Evolutionary conservation across 2,888 invertebrate species (phyloP), one percentile per base, ranked within the genome.

Genomic region (Rhaphigaster nebulosa): DNA sequence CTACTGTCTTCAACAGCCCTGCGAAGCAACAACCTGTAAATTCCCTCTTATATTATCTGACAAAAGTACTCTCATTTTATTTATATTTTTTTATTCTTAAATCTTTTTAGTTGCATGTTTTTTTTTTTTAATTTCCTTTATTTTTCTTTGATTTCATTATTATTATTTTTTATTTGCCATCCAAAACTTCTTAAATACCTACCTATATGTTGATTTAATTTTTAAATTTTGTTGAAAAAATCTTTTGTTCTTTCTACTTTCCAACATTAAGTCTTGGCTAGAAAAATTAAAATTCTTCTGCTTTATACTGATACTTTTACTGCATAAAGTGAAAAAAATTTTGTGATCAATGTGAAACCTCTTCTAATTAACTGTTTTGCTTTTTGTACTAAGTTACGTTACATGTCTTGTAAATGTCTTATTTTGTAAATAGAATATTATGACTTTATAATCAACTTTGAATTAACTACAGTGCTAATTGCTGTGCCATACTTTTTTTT

Each of bases 1-100:
- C 91, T 20, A 92, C 92, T 34, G 92, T 92, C 38, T 92, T 92
- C 91, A 92, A 92, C 90, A 91, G 91, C 76, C 92, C 92, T 41
- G 91, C 91, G 45, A 91, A 92, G 80, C 92, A 92, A 84, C 87
- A 90, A 54, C 91, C 90, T 90, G 90, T 90, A 90, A 90, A 90
- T 90, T 87, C 80, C 56, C 90, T 90, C 80, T 56, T 90, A 90
- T 90, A 80, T 84, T 90, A 90, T 84, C 90, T 90, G 84, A 90
- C 90, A 90, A 90, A 90, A 90, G 90, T 90, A 90, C 90, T 90
- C 54, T 76, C 70, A 76, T 38, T 76, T 76, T 76, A 70, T 70
- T 87, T 87, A 54, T 50, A 38, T 87, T 90, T 54, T 89, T 90
- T 90, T 45, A 87, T 41, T 87, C 54, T 90, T 41, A 89, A 29